Evolutionary conservation across 2,797 vertebrate genomes (phyloP).

Genomic region (Ctenopoma multispine): DNA sequence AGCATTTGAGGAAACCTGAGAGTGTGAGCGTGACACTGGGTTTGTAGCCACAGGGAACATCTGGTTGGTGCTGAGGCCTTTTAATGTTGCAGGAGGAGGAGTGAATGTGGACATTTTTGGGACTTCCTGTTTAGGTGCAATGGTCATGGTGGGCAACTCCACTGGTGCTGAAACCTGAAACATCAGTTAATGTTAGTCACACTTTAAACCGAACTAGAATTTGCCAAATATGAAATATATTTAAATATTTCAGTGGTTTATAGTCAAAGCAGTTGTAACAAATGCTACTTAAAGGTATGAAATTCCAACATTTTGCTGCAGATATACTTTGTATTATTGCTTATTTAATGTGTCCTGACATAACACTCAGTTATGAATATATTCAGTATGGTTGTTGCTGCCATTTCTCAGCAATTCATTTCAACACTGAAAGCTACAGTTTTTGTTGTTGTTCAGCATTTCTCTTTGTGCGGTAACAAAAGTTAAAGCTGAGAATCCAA

Average conservation of each 20-base stretch:
- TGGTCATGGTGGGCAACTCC: slow-evolving; percentile 85
- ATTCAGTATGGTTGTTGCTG: too few relatives aligned
- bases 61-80: slow-evolving; percentile 6
- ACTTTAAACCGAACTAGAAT: not conserved
- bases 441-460: too few relatives aligned
- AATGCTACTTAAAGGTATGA: too few relatives aligned
- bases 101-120: slow-evolving; percentile 64
- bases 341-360: too few relatives aligned
- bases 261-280: too few relatives aligned
- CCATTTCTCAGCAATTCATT: not conserved
- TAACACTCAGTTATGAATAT: too few relatives aligned
- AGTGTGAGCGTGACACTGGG: not conserved
- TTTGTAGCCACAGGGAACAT: slow-evolving; percentile 5
- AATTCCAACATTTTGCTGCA: too few relatives aligned
- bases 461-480: too few relatives aligned
- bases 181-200: not conserved
- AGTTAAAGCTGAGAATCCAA: not conserved
- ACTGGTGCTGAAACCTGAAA: slow-evolving; percentile 84
- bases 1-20: slow-evolving; percentile 6
- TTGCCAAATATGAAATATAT: not conserved
- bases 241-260: too few relatives aligned
- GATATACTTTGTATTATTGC: too few relatives aligned
- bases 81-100: slow-evolving; percentile 45
- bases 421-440: not conserved
- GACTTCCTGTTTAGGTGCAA: slow-evolving; percentile 72